Evolutionary conservation across 2,797 vertebrate genomes (phyloP), one percentile per base, ranked within the genome.

Genomic region (Melopsittacus undulatus): DNA sequence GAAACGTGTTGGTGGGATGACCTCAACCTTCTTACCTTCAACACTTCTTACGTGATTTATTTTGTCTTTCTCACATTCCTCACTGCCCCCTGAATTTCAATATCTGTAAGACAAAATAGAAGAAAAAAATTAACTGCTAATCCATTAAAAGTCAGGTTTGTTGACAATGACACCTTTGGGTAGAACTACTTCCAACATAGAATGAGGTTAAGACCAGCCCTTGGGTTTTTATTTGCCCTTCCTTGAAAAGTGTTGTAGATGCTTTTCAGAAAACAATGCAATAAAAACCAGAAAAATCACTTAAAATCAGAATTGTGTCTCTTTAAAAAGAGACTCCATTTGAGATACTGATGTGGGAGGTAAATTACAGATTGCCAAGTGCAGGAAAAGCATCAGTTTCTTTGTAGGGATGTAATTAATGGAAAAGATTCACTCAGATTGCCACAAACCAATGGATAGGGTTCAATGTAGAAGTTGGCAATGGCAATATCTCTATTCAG

Each of bases 161-260:
- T 80, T 95, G 88, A 86, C 83, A 91, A 91, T 80, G 70, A 83
- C 46, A 84, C 59, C 62, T 94, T 93, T 89, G 16, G 30, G 94
- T 87, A 90, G 80, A 92, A 88, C 15, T 63, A 86, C 63, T 75
- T 90, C 77, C 88, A 76, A 52, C 85, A 83, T 38, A 59, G 90
- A 83, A 75, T 72, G 68, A 82, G 84, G 92, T 91, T 87, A 91
- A 90, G 77, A 66, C 42, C n/a, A 57, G 73, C 23, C n/a, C 29
- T 80, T 88, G n/a, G 5, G 40, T 57, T 82, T 87, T 79, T 78
- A 81, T 88, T 87, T 81, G 43, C 52, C 46, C 92, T 90, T 24
- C 42, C 52, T 94, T 76, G 77, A 63, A 85, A 95, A 77, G 24
- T n/a, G 68, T 52, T 77, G 49, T n/a, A 64, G 49, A 62, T 49